Evolutionary conservation across 2,888 invertebrate genomes (phyloP), one percentile per base, ranked within the genome.

Genomic region (Nasonia oneida): DNA sequence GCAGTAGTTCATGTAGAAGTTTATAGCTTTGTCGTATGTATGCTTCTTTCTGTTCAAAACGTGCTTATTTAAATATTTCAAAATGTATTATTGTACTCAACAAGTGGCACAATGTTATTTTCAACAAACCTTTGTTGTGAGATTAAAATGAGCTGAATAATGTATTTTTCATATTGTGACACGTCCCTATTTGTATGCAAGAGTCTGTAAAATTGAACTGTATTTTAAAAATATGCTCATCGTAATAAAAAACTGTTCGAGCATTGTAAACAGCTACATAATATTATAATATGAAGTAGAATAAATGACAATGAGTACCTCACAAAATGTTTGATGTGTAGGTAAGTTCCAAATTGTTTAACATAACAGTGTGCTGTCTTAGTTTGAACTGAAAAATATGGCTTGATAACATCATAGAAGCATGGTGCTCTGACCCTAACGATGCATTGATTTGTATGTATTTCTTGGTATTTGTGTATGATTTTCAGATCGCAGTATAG

Each of bases 401-500:
- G 93, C 91, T 94, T 93, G 91, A 95, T 94, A 91, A 94, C 94
- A 90, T 94, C 93, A 93, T 94, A 95, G 93, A 95, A 95, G 90
- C 94, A 93, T 89, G 94, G 94, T 86, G 95, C 95, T 92, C 95
- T 94, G 91, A 95, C 94, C 93, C 94, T 94, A 91, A 95, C 91
- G 90, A 95, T 95, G 92, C 95, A 95, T 92, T 94, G 94, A 93
- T 95, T 95, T 88, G 95, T 94, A 92, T 94, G 93, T 93, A 95
- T 94, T 93, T 95, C 94, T 91, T 94, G 93, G 94, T 94, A 94
- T 90, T 94, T 95, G 92, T 95, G 94, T 91, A 94, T 94, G 92
- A 95, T 94, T 93, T 95, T 95, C 92, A 95, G 93, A 93, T 95
- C 95, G 90, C 94, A 94, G 93, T 95, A 95, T 89, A 95, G 94